These are phyloP conservation scores for Drosophila lacteicornis DNA, from an alignment of 1,140 invertebrate species.

Conservation along the genomic window DNA sequence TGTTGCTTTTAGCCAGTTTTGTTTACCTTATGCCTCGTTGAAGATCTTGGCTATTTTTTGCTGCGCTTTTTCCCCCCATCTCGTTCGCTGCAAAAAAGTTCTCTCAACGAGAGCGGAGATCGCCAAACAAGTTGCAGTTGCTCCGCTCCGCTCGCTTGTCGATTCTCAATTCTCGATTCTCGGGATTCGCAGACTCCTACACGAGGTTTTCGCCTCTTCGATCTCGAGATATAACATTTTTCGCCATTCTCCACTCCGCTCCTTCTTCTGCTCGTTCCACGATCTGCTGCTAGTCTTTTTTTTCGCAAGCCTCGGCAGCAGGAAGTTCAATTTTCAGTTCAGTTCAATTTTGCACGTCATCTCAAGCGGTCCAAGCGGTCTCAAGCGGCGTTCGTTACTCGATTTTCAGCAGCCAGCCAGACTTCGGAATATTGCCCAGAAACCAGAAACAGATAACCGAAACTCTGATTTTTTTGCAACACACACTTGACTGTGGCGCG, in stretches of 20 bases:
- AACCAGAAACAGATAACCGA: constrained; percentile 30
- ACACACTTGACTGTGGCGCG: constrained; percentile 26
- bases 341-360: constrained; percentile 83
- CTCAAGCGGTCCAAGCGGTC: constrained; percentile 74
- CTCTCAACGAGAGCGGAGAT: constrained; percentile 34
- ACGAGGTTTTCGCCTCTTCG: constrained; percentile 57
- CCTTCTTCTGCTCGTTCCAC: constrained; percentile 12
- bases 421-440: constrained; percentile 38
- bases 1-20: constrained; percentile 73
- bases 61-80: constrained; percentile 20
- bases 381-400: constrained; percentile 43
- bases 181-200: constrained; percentile 71
- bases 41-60: constrained; percentile 56
- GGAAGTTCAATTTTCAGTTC: constrained; percentile 79
- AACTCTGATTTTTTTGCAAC: constrained; percentile 14
- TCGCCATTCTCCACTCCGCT: constrained; percentile 9
- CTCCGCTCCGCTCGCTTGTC: constrained; percentile 2
- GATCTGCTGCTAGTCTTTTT: constrained; percentile 19
- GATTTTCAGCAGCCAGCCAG: constrained; percentile 12
- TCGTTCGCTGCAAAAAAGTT: constrained; percentile 24
- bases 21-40: constrained; percentile 78
- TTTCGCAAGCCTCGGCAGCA: constrained; percentile 65
- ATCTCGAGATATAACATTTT: constrained; percentile 50
- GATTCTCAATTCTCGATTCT: constrained; percentile 37
- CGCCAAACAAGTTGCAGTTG: constrained; percentile 75